A percentile compares a stretch with the other conserved stretches of the same genome.
Conservation (phyloP, 2,797 vertebrate species). For the Nothura maculosa region DNA sequence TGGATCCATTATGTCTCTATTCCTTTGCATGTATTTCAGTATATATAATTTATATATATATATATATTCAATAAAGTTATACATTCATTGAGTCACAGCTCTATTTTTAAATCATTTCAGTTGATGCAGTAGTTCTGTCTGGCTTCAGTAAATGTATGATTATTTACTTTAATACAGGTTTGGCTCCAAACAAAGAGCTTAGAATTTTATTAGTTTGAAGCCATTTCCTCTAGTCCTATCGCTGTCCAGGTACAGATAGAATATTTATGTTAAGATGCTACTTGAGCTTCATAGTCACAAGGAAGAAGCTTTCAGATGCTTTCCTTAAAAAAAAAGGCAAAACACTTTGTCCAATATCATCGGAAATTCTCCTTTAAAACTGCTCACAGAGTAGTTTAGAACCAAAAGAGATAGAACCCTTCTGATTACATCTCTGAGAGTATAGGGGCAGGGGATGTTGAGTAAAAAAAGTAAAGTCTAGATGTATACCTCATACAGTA, state of each 20-base stretch:
- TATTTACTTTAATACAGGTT: neutral
- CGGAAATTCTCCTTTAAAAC: neutral
- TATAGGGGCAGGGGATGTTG: neutral
- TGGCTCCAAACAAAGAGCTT: neutral
- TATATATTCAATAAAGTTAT: neutral
- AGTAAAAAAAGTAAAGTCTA: neutral
- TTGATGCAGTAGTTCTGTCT: neutral
- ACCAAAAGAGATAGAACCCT: neutral
- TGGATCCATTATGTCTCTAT: neutral
- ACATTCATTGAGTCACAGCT: neutral
- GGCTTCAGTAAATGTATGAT: neutral
- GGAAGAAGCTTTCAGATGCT: neutral
- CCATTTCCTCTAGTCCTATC: too few relatives aligned
- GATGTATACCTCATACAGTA: neutral
- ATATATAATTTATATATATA: neutral
- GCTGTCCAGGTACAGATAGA: too few relatives aligned
- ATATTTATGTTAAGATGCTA: neutral
- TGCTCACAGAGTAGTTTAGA: neutral
- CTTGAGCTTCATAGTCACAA: neutral
- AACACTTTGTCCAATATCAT: neutral
- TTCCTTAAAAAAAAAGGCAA: neutral
- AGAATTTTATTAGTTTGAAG: neutral
- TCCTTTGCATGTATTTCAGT: neutral
- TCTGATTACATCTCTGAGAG: rapidly evolving
- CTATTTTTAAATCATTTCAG: neutral